Evolutionary conservation across 2,888 invertebrate species (phyloP), one percentile per base, ranked within the genome.

Genomic region (Lasioglossum vierecki): DNA sequence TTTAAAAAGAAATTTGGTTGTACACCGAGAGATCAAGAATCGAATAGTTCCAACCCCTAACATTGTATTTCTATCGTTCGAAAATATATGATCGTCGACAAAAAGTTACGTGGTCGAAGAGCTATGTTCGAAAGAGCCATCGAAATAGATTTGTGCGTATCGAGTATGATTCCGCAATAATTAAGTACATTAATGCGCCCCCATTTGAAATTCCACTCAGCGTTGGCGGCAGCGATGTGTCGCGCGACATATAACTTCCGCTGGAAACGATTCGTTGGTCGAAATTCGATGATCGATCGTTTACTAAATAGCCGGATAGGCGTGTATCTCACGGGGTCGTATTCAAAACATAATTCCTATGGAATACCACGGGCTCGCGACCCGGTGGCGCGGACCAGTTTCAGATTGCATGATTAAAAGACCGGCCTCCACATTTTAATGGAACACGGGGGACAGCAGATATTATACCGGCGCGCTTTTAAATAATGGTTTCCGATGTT

Each of bases 401-500:
- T 60, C 77, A 11, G 77, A 77, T 75, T 80, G 41, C 72, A 46
- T 77, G 80, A 76, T 84, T 80, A 83, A 84, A 83, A 71, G 71
- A 63, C 53, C 15, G n/a, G 68, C 22, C 44, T 71, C n/a, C 75
- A 39, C 35, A 53, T 71, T 83, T 83, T 84, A 84, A 78, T 76
- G 84, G 79, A 79, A 79, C 84, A 53, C 84, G 1, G 9, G 84
- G 73, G 63, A 76, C 35, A 74, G 60, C 76, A 26, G 77, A 80
- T 86, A 88, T 87, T 84, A 77, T 68, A 63, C 79, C 78, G 22
- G 63, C 44, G 57, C 71, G 74, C 80, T 71, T 68, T 72, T 74
- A 84, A 75, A 77, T 85, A 86, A 78, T 81, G 80, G 79, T 85
- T 84, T 60, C 70, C 80, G 79, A 82, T 76, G 79, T 80, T 85